Evolutionary conservation across 2,888 invertebrate genomes (phyloP).

Genomic region (Cyrtodaria siliqua): DNA sequence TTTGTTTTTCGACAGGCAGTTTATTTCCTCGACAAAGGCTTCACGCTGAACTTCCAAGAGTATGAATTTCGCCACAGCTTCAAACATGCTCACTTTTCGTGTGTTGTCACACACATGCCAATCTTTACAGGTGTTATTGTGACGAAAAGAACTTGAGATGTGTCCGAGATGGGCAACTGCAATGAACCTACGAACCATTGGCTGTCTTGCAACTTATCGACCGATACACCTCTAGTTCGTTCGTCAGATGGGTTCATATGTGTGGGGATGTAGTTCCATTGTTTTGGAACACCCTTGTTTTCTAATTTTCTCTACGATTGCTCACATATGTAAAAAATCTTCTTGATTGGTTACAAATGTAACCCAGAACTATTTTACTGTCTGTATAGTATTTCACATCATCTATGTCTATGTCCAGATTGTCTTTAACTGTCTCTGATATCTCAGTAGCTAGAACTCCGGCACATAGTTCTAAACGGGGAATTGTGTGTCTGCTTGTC

Average conservation of each 20-base stretch:
- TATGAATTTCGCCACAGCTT: too few species aligned
- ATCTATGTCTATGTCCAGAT: not conserved
- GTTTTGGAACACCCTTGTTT: conserved; percentile 10
- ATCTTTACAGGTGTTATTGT: too few species aligned
- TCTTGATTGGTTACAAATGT: conserved; percentile 25
- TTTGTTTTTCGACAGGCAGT: too few species aligned
- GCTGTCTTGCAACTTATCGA: too few species aligned
- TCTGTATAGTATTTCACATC: conserved; percentile 21
- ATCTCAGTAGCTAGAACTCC: conserved; percentile 24
- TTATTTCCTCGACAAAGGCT: too few species aligned
- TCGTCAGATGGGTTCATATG: conserved; percentile 42
- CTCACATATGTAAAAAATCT: conserved; percentile 44
- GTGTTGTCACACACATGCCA: too few species aligned
- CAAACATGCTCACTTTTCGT: too few species aligned
- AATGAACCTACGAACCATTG: too few species aligned
- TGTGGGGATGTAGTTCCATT: conserved; percentile 41
- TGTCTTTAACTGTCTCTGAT: not conserved
- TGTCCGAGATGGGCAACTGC: too few species aligned
- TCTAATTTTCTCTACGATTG: conserved; percentile 35
- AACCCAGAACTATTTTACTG: conserved; percentile 41
- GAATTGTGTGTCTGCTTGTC: conserved; percentile 24
- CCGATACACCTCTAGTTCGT: too few species aligned
- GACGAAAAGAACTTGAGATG: too few species aligned
- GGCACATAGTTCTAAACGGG: conserved; percentile 35
- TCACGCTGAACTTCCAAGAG: too few species aligned